A percentile compares a stretch with the other conserved stretches of the same genome.
Conservation (phyloP, 1,140 invertebrate species). For the Diorhabda carinulata region DNA sequence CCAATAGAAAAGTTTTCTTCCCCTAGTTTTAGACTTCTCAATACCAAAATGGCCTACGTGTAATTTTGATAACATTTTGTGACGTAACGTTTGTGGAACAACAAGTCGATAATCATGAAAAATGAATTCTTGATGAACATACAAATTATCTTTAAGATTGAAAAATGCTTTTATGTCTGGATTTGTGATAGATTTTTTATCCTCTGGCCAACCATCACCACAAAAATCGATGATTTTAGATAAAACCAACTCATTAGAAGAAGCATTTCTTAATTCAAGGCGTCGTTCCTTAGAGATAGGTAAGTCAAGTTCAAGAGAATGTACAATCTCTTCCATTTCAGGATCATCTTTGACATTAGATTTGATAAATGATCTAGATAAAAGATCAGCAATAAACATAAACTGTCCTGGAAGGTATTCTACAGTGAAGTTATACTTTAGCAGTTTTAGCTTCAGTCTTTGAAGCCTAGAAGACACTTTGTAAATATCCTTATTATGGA, state of each 20-base stretch:
- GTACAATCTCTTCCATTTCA: slow-evolving; percentile 12
- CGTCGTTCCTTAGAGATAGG: background rate
- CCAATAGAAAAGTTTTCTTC: slow-evolving; percentile 25
- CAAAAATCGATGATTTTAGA: slow-evolving; percentile 1
- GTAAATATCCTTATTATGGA: slow-evolving; percentile 16
- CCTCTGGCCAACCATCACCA: slow-evolving; percentile 20
- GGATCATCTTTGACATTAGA: slow-evolving; percentile 6
- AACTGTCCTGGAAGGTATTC: slow-evolving; percentile 6
- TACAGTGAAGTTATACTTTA: slow-evolving; percentile 17
- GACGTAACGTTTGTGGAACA: slow-evolving; percentile 15
- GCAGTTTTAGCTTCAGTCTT: slow-evolving; percentile 14
- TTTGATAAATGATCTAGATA: slow-evolving; percentile 9
- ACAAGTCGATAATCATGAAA: slow-evolving; percentile 22
- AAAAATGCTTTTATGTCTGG: slow-evolving; percentile 13
- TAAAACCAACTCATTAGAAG: slow-evolving; percentile 7
- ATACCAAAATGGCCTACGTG: slow-evolving; percentile 29
- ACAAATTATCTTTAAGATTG: slow-evolving; percentile 12
- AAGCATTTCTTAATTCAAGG: slow-evolving; percentile 5
- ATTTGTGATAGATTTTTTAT: background rate
- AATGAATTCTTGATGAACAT: slow-evolving; percentile 11
- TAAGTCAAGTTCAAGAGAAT: slow-evolving; percentile 12
- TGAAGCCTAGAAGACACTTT: slow-evolving; percentile 13
- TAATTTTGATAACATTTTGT: slow-evolving; percentile 19
- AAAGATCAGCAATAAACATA: slow-evolving; percentile 8
- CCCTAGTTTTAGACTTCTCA: slow-evolving; percentile 22